Evolutionary conservation across 2,113 vertebrate genomes (phyloP).

Genomic region (Acinonyx jubatus): DNA sequence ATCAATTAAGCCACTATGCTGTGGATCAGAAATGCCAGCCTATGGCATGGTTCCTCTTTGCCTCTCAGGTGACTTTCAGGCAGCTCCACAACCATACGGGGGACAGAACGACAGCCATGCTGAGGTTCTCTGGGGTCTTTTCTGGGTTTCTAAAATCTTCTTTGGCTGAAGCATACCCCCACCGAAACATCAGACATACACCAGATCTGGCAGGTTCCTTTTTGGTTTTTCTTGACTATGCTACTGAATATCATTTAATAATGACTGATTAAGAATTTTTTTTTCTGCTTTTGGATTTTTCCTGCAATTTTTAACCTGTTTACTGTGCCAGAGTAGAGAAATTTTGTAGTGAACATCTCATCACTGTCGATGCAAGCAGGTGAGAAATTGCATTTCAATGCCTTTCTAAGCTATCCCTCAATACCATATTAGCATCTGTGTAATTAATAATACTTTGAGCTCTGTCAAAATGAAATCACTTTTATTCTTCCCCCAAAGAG

Average conservation of each 20-base stretch:
- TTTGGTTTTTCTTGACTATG: background rate
- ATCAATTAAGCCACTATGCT: slow-evolving; percentile 86
- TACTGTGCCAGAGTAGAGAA: slow-evolving; percentile 37
- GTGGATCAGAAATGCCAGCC: slow-evolving; percentile 77
- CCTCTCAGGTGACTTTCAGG: slow-evolving; percentile 78
- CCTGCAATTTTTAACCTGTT: slow-evolving; percentile 28
- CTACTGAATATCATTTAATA: slow-evolving; percentile 21
- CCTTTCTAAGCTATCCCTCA: slow-evolving; percentile 51
- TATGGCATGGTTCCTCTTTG: slow-evolving; percentile 75
- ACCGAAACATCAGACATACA: background rate
- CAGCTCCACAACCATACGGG: slow-evolving; percentile 47
- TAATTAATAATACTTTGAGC: slow-evolving; percentile 78
- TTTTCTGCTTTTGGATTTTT: slow-evolving; percentile 33
- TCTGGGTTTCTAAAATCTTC: background rate
- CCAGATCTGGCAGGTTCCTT: background rate
- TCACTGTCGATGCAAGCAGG: slow-evolving; percentile 58
- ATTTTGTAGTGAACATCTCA: slow-evolving; percentile 54
- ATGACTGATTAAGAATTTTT: slow-evolving; percentile 38
- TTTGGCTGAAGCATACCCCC: background rate
- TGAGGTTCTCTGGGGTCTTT: background rate
- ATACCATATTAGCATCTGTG: slow-evolving; percentile 64
- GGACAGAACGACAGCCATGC: slow-evolving; percentile 19
- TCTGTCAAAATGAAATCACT: slow-evolving; percentile 66
- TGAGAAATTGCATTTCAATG: slow-evolving; percentile 69
- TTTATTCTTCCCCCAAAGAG: slow-evolving; percentile 69